phyloP scores from a whole-genome alignment of 2,888 invertebrate species.

The Caenorhabditis sp. region DNA sequence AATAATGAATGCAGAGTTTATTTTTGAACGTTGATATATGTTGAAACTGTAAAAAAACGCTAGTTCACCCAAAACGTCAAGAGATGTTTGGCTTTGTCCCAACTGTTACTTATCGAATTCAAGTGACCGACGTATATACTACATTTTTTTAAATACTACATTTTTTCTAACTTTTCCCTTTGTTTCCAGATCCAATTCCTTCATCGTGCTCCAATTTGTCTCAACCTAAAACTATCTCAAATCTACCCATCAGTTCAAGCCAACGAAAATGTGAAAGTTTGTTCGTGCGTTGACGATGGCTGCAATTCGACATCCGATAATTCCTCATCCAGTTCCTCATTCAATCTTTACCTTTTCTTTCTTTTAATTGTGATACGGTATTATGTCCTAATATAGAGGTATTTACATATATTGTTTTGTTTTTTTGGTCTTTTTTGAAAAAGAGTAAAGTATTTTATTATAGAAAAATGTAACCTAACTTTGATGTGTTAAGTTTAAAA shows the following conservation, averaged over 20 bases:
- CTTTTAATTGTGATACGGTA: background rate
- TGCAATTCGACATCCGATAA: constrained; percentile 33
- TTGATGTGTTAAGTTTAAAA: too few species aligned
- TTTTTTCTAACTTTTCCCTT: too few species aligned
- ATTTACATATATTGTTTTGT: background rate
- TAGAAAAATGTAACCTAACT: too few species aligned
- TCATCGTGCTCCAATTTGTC: constrained; percentile 50
- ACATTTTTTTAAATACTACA: too few species aligned
- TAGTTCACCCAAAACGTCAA: too few species aligned
- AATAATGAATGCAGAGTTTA: too few species aligned
- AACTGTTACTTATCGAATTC: too few species aligned
- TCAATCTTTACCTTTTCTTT: background rate
- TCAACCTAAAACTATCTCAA: constrained; percentile 48
- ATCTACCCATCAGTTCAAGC: constrained; percentile 55
- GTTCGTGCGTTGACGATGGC: constrained; percentile 52
- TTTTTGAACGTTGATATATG: background rate
- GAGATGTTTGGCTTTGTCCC: too few species aligned
- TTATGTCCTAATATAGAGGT: background rate
- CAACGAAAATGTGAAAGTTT: constrained; percentile 54
- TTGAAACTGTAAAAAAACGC: too few species aligned
- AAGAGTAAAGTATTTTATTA: too few species aligned
- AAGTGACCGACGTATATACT: too few species aligned
- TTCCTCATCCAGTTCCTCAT: background rate
- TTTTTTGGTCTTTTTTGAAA: background rate
- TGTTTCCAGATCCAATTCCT: constrained; percentile 53